Conservation (phyloP, 2,113 vertebrate species). For the Heloderma charlesbogerti region DNA sequence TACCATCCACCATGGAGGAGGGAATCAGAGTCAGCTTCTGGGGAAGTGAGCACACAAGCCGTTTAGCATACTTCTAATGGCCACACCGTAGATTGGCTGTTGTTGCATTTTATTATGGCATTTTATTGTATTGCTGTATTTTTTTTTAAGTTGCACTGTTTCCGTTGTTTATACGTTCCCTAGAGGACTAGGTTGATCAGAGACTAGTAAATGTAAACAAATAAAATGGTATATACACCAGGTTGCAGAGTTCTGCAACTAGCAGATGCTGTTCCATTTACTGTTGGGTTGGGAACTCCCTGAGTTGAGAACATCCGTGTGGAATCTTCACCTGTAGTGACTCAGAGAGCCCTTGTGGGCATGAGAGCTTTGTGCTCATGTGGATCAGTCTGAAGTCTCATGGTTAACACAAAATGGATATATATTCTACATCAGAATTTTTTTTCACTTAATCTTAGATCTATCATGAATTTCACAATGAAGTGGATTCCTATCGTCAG, state of each 20-base stretch:
- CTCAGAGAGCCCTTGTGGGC: not conserved
- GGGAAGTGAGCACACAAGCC: not conserved
- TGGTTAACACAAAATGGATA: not conserved
- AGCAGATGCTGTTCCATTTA: not conserved
- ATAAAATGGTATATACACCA: not conserved
- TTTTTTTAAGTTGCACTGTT: no score
- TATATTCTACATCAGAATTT: not conserved
- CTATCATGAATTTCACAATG: constrained; percentile 90
- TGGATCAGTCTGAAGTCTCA: not conserved
- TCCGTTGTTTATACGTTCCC: no score
- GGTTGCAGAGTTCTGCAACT: not conserved
- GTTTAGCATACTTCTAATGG: not conserved
- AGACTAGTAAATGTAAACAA: no score
- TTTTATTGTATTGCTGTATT: no score
- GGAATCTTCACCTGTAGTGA: not conserved
- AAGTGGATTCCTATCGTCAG: constrained; percentile 91
- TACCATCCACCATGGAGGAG: not conserved
- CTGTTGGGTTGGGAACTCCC: not conserved
- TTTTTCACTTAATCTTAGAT: constrained; percentile 74
- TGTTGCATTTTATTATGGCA: no score
- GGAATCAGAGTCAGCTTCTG: not conserved
- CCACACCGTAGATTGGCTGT: no score
- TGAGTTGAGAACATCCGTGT: not conserved
- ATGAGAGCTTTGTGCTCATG: not conserved
- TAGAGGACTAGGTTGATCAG: no score